These are phyloP conservation scores for Tautogolabrus adspersus DNA, from an alignment of 2,113 vertebrate species.

Conservation along the genomic window DNA sequence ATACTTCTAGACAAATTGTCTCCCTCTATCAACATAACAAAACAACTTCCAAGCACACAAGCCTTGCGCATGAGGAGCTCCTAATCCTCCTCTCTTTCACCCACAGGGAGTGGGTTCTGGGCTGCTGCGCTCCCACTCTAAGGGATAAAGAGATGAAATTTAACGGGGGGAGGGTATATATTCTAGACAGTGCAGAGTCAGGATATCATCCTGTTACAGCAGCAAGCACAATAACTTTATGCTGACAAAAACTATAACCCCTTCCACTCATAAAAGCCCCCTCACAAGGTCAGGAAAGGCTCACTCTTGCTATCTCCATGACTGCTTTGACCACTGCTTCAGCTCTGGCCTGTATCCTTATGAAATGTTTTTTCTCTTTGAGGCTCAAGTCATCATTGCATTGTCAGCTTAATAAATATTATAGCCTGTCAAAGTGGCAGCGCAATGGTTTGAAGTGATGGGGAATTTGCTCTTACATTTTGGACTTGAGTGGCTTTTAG, in stretches of 20 bases:
- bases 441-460: constrained; percentile 53
- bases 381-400: constrained; percentile 61
- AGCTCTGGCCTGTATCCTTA: constrained; percentile 40
- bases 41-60: constrained; percentile 28
- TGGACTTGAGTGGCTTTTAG: constrained; percentile 54
- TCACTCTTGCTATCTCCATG: constrained; percentile 53
- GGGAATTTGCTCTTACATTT: constrained; percentile 60
- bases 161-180: constrained; percentile 56
- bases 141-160: constrained; percentile 67
- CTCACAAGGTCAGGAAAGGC: constrained; percentile 69
- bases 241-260: constrained; percentile 78
- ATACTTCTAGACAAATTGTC: constrained; percentile 56
- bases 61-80: constrained; percentile 24
- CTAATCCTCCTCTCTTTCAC: constrained; percentile 45
- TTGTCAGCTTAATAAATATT: constrained; percentile 75
- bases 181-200: constrained; percentile 75
- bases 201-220: constrained; percentile 74
- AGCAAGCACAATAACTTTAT: constrained; percentile 77
- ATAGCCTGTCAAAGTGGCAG: constrained; percentile 68
- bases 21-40: constrained; percentile 55
- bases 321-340: constrained; percentile 56
- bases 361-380: constrained; percentile 45
- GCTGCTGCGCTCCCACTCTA: constrained; percentile 41
- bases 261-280: constrained; percentile 53
- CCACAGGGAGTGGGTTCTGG: constrained; percentile 47